Evolutionary conservation across 2,113 vertebrate species (phyloP), one percentile per base, ranked within the genome.

Genomic region (Colaptes auratus): DNA sequence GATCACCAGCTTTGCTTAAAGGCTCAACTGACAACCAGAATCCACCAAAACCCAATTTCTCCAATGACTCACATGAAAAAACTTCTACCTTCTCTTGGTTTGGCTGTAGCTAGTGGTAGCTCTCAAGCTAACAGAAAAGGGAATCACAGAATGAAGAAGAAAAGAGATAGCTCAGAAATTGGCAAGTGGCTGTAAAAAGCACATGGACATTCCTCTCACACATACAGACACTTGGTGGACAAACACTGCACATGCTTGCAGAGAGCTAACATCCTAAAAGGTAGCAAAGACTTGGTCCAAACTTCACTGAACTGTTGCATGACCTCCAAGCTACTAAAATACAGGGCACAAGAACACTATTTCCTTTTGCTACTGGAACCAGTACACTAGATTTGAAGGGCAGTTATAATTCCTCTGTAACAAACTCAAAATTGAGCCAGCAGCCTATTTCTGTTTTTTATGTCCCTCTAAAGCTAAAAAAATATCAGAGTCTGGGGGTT

Each of bases 71-170:
- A 7, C 18, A 64, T 0, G 3, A 87, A 89, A 86, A 78, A 82
- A 42, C 42, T 48, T 60, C 25, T 8, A 66, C 28, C 46, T 53
- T 64, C 94, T 89, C 90, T 89, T 95, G 89, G 87, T 93, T 95
- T 93, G 87, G 71, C 94, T 89, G 87, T 71, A n/a, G 67, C 75
- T 82, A 92, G 89, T 91, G 93, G 95, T 93, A 96, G 91, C 48
- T 96, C 72, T 74, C 78, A 91, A 89, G 85, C 56, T 63, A 52
- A 87, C 21, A 91, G 82, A 71, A 70, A 66, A 70, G 4, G 17
- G 31, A 89, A 52, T 52, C 23, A 52, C 50, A 52, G 50, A 52
- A 52, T 52, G 50, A 25, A 52, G 23, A 52, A 88, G 65, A 64
- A 60, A 71, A 90, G 31, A 92, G 52, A 88, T 4, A 86, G 89